Percentiles rank a stretch among this genome's conserved stretches.
Evolutionary conservation across 2,888 invertebrate genomes (phyloP).

Genomic region (Dichetophora obliterata): DNA sequence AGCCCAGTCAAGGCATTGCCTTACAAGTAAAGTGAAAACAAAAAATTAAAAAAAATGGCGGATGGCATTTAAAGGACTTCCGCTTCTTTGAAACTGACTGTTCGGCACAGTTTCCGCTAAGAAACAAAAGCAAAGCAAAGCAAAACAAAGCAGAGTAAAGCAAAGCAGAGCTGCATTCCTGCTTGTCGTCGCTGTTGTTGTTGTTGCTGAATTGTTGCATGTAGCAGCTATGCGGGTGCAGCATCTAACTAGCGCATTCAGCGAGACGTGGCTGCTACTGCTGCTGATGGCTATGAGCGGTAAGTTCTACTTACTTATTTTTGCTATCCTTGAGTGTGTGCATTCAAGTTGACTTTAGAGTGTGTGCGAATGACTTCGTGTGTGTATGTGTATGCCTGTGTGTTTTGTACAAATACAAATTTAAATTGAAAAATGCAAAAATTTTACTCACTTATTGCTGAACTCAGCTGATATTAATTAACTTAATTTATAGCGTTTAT

Average conservation of each 20-base stretch:
- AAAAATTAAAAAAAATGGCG: slow-evolving; percentile 21
- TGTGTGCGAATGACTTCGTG: slow-evolving; percentile 13
- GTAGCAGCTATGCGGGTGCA: slow-evolving; percentile 47
- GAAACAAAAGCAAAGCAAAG: slow-evolving; percentile 18
- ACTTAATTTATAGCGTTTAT: slow-evolving; percentile 6
- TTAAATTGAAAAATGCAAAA: slow-evolving; percentile 2
- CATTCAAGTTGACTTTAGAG: not conserved
- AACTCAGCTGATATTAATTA: slow-evolving; percentile 15
- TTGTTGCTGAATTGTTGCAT: slow-evolving; percentile 3
- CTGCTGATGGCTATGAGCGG: slow-evolving; percentile 61
- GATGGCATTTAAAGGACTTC: slow-evolving; percentile 35
- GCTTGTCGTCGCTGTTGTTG: slow-evolving; percentile 49
- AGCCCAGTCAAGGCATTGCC: not conserved
- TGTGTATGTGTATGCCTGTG: slow-evolving; percentile 22
- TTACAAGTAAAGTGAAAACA: not conserved
- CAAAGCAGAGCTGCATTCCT: slow-evolving; percentile 47
- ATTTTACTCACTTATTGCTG: not conserved
- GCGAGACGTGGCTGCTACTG: slow-evolving; percentile 58
- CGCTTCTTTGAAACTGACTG: slow-evolving; percentile 7
- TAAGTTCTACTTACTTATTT: slow-evolving; percentile 52
- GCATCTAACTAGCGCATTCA: slow-evolving; percentile 48
- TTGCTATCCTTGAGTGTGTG: not conserved
- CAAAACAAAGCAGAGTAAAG: slow-evolving; percentile 17
- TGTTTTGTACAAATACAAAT: slow-evolving; percentile 2
- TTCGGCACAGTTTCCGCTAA: not conserved